phyloP scores from a whole-genome alignment of 92 coral and sea anemone genomes.

The Meandrina meandrites region DNA sequence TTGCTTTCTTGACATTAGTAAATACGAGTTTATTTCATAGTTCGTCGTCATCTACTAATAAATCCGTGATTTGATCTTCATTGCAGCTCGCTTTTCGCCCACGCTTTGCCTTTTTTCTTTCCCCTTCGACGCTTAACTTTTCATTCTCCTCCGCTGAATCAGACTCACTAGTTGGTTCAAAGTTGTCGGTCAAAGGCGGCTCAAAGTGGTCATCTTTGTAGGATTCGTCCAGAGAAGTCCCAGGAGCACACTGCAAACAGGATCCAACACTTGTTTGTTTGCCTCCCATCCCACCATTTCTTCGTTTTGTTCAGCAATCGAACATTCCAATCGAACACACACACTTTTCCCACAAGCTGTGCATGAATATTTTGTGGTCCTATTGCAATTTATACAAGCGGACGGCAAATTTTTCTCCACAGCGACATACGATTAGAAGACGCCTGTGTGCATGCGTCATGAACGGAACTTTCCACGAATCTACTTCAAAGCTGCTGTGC shows the following conservation, averaged over 20 bases:
- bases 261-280: conserved; percentile 34
- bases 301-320: conserved; percentile 33
- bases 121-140: background rate
- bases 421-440: conserved; percentile 5
- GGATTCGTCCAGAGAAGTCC: background rate
- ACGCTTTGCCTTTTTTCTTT: conserved; percentile 26
- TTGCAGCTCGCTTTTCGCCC: conserved; percentile 59
- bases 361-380: conserved; percentile 36
- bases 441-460: conserved; percentile 30
- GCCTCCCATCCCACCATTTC: conserved; percentile 36
- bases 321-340: conserved; percentile 33
- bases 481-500: no score
- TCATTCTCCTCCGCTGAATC: conserved; percentile 7
- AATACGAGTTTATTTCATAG: conserved; percentile 48
- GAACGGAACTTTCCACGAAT: background rate
- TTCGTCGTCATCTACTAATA: conserved; percentile 54
- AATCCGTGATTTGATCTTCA: conserved; percentile 53
- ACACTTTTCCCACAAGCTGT: conserved; percentile 45
- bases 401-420: conserved; percentile 30
- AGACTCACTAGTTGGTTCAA: conserved; percentile 1
- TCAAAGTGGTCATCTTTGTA: background rate
- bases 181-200: background rate
- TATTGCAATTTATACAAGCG: conserved; percentile 24
- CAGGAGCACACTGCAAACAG: conserved; percentile 37
- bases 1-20: conserved; percentile 64